These are phyloP conservation scores for Spicauda simplicius DNA, from an alignment of 2,888 invertebrate genomes.

Conservation along the genomic window DNA sequence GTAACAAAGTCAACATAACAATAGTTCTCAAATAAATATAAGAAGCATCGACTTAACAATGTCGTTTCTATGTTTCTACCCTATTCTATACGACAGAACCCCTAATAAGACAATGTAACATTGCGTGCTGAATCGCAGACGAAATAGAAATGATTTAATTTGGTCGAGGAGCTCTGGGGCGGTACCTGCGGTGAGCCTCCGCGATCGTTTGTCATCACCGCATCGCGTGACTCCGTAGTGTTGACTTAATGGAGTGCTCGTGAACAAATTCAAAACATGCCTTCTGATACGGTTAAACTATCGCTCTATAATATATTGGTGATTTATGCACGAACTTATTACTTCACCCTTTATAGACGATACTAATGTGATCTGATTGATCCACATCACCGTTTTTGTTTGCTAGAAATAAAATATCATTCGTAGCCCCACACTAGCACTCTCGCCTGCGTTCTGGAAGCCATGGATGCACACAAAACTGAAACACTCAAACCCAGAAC, in stretches of 20 bases:
- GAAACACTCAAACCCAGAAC: no score
- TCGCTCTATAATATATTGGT: slow-evolving; percentile 17
- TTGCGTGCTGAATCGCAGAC: slow-evolving; percentile 72
- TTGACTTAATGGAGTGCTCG: slow-evolving; percentile 78
- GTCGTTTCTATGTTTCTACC: neutral
- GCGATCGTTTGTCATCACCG: slow-evolving; percentile 58
- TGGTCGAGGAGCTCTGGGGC: slow-evolving; percentile 59
- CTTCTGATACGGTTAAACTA: slow-evolving; percentile 45
- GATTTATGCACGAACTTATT: slow-evolving; percentile 18
- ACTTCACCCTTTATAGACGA: slow-evolving; percentile 3
- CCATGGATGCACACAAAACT: no score
- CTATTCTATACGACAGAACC: slow-evolving; percentile 39
- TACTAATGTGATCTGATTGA: no score
- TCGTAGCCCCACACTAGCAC: no score
- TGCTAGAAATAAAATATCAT: no score
- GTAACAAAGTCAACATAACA: no score
- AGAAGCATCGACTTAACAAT: no score
- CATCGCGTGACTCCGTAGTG: slow-evolving; percentile 73
- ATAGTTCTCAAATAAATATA: no score
- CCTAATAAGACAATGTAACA: slow-evolving; percentile 56
- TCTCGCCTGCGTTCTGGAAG: no score
- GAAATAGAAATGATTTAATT: slow-evolving; percentile 81
- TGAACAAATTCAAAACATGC: slow-evolving; percentile 55
- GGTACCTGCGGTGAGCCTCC: slow-evolving; percentile 46
- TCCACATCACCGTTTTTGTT: no score